phyloP scores from a whole-genome alignment of 2,113 vertebrate genomes.

The Chitala chitala region DNA sequence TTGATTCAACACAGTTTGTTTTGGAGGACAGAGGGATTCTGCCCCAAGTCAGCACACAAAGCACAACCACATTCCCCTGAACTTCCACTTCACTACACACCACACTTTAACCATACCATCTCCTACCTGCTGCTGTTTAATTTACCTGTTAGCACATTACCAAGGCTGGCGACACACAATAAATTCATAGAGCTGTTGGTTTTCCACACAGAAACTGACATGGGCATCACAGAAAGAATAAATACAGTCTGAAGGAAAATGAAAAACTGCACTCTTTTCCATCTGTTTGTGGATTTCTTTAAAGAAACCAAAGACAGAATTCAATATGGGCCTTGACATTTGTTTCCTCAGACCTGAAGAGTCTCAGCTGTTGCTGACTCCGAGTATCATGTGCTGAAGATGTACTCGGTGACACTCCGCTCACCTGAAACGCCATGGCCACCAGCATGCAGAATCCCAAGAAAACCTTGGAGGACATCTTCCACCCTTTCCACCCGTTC shows the following conservation, averaged over 20 bases:
- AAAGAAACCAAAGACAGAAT: background rate
- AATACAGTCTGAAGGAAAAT: background rate
- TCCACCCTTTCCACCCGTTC: constrained; percentile 33
- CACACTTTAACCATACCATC: background rate
- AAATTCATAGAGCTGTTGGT: background rate
- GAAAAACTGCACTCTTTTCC: background rate
- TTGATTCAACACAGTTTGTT: background rate
- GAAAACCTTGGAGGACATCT: constrained; percentile 50
- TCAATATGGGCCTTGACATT: background rate
- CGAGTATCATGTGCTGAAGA: too few relatives aligned
- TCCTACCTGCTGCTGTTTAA: background rate
- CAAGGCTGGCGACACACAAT: background rate
- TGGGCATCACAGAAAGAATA: background rate
- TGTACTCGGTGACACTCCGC: background rate
- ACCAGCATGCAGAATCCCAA: constrained; percentile 40
- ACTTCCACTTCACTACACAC: background rate
- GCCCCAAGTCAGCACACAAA: background rate
- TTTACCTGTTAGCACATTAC: background rate
- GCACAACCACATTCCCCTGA: background rate
- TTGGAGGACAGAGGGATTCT: background rate
- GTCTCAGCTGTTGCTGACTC: too few relatives aligned
- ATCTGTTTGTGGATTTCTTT: background rate
- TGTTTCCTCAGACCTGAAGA: background rate
- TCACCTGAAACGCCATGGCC: constrained; percentile 52
- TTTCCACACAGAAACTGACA: background rate